Conservation (phyloP, 2,888 invertebrate genomes). For the Cantharis rustica region DNA sequence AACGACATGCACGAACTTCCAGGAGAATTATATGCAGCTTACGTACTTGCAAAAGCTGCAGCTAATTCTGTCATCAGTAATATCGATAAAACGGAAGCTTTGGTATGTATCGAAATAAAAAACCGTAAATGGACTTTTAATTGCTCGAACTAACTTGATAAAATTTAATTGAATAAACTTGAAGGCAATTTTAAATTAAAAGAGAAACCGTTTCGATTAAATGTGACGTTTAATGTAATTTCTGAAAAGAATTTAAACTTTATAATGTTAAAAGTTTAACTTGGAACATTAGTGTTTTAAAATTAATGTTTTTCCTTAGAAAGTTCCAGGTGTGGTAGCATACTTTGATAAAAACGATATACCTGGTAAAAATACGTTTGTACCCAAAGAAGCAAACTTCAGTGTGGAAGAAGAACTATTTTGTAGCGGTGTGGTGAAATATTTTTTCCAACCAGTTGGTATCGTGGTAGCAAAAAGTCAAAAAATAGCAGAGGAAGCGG, state of each 20-base stretch:
- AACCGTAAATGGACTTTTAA: background rate
- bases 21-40: constrained; percentile 67
- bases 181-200: background rate
- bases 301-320: background rate
- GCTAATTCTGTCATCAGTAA: constrained; percentile 56
- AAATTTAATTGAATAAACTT: background rate
- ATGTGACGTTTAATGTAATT: background rate
- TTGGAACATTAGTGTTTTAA: background rate
- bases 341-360: constrained; percentile 69
- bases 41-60: constrained; percentile 58
- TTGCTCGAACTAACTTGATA: background rate
- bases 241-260: background rate
- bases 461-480: constrained; percentile 69
- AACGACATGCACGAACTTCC: constrained; percentile 63
- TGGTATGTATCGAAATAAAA: constrained; percentile 57
- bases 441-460: constrained; percentile 74
- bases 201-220: background rate
- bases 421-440: constrained; percentile 59
- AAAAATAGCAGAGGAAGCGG: constrained; percentile 63
- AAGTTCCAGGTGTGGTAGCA: constrained; percentile 62
- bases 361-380: constrained; percentile 68
- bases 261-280: background rate
- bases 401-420: constrained; percentile 55
- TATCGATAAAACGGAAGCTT: constrained; percentile 64
- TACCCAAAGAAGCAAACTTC: constrained; percentile 45